These are phyloP conservation scores for Cepaea nemoralis DNA, from an alignment of 1,140 invertebrate genomes.

Conservation along the genomic window DNA sequence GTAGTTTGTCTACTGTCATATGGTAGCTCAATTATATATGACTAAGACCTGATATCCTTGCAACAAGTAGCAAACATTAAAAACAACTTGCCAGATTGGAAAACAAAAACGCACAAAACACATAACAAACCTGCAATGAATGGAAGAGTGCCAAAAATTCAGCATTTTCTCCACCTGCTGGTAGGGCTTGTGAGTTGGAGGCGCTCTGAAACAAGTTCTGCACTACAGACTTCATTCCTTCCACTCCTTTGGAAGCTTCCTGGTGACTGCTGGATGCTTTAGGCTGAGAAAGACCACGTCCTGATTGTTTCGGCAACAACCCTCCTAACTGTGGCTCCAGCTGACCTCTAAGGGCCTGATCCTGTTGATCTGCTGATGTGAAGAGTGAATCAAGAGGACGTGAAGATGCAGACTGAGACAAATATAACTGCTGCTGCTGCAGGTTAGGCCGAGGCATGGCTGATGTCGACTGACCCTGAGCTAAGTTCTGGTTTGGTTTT, in stretches of 20 bases:
- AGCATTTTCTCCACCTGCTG: slow-evolving; percentile 35
- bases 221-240: slow-evolving; percentile 28
- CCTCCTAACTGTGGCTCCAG: background rate
- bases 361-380: background rate
- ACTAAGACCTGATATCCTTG: too few relatives aligned
- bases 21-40: too few relatives aligned
- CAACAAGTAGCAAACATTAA: too few relatives aligned
- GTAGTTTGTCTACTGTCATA: too few relatives aligned
- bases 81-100: too few relatives aligned
- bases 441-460: background rate
- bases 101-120: background rate
- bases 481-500: background rate
- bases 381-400: background rate
- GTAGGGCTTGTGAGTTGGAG: background rate
- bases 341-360: background rate
- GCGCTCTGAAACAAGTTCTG: slow-evolving; percentile 49
- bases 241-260: background rate
- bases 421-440: background rate
- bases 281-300: background rate
- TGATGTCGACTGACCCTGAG: background rate
- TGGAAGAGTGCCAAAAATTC: slow-evolving; percentile 58
- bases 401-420: background rate
- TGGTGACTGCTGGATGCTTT: background rate
- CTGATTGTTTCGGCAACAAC: background rate
- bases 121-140: slow-evolving; percentile 46